phyloP scores from a whole-genome alignment of 30 jellyfish, hydroid and myxozoan species.

The Haliclystus octoradiatus region DNA sequence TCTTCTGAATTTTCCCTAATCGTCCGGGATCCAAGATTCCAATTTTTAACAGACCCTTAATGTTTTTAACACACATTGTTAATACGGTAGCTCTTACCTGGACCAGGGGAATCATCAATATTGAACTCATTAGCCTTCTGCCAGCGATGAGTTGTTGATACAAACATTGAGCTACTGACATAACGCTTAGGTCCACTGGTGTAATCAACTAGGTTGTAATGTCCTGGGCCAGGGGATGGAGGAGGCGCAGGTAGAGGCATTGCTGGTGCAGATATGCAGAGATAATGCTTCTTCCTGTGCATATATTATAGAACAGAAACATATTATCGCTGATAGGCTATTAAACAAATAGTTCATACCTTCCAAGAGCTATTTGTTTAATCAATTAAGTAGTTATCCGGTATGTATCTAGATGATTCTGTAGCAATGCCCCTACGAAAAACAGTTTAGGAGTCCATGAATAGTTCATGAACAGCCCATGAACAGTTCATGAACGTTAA shows the following conservation, averaged over 20 bases:
- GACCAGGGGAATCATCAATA: constrained; percentile 16
- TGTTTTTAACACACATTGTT: too few relatives aligned
- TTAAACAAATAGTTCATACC: too few relatives aligned
- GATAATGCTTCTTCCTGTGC: constrained; percentile 76
- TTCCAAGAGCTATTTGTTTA: too few relatives aligned
- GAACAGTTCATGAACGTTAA: too few relatives aligned
- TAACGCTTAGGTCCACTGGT: constrained; percentile 43
- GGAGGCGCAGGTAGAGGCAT: constrained; percentile 80
- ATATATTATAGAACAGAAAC: constrained; percentile 2
- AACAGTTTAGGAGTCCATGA: too few relatives aligned
- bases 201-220: constrained; percentile 72
- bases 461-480: too few relatives aligned
- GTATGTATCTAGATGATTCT: not conserved
- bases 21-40: too few relatives aligned
- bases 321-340: not conserved
- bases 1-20: too few relatives aligned
- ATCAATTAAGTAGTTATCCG: too few relatives aligned
- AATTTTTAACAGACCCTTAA: too few relatives aligned
- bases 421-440: too few relatives aligned
- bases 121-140: not conserved
- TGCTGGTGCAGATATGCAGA: constrained; percentile 86
- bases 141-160: constrained; percentile 68
- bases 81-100: too few relatives aligned
- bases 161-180: constrained; percentile 79
- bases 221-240: constrained; percentile 95